These are phyloP conservation scores for Yponomeuta evonymella DNA, from an alignment of 2,888 invertebrate species.

Conservation along the genomic window DNA sequence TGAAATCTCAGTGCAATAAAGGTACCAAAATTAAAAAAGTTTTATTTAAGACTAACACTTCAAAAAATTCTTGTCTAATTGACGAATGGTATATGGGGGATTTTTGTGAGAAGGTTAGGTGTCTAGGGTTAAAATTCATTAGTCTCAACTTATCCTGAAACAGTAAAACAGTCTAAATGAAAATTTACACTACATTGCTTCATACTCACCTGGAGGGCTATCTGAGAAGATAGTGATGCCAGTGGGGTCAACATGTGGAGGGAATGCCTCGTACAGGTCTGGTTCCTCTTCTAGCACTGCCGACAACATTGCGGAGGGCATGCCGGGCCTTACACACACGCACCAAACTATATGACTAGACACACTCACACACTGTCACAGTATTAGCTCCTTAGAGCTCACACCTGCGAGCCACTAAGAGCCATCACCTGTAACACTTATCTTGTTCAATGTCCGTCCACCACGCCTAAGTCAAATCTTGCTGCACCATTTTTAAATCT, in stretches of 20 bases:
- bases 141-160: too few species aligned
- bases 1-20: too few species aligned
- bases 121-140: too few species aligned
- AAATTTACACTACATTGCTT: not conserved
- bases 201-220: constrained; percentile 71
- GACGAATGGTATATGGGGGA: too few species aligned
- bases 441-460: constrained; percentile 34
- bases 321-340: constrained; percentile 54
- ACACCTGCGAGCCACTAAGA: constrained; percentile 50
- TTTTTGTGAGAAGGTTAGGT: too few species aligned
- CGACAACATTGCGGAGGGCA: constrained; percentile 82
- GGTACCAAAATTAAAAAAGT: too few species aligned
- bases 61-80: too few species aligned
- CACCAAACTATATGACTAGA: constrained; percentile 46
- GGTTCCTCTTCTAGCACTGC: constrained; percentile 84
- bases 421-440: constrained; percentile 37
- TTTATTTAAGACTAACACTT: too few species aligned
- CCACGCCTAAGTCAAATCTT: constrained; percentile 70
- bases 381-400: constrained; percentile 51
- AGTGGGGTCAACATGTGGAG: constrained; percentile 87
- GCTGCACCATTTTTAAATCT: constrained; percentile 76
- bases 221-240: constrained; percentile 84
- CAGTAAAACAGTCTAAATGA: too few species aligned
- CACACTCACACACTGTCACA: constrained; percentile 61
- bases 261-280: constrained; percentile 86